These are phyloP conservation scores for Drosophila chauvacae DNA, from an alignment of 1,140 invertebrate genomes.

Conservation along the genomic window DNA sequence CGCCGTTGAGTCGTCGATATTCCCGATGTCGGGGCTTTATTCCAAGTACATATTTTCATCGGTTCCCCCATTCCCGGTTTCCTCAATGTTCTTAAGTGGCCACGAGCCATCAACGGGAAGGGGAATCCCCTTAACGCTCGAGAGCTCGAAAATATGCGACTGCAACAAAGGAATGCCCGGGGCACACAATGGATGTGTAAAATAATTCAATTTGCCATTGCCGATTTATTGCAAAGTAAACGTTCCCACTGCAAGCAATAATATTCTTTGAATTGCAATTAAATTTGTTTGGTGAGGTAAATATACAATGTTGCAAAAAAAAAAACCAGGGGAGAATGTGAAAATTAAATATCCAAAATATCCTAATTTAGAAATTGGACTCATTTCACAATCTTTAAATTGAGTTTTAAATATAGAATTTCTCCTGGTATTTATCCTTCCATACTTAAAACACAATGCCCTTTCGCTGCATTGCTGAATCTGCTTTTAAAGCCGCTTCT, in stretches of 20 bases:
- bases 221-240: constrained; percentile 18
- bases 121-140: constrained; percentile 43
- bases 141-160: constrained; percentile 15
- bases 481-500: constrained; percentile 22
- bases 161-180: constrained; percentile 6
- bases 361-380: too few species aligned
- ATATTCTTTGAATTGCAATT: constrained; percentile 1
- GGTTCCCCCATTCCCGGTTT: background rate
- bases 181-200: constrained; percentile 21
- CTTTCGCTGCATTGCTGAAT: constrained; percentile 13
- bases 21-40: constrained; percentile 23
- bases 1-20: constrained; percentile 19
- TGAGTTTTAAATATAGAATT: background rate
- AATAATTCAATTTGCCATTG: constrained; percentile 40
- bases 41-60: constrained; percentile 23
- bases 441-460: constrained; percentile 1
- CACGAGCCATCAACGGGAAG: constrained; percentile 14
- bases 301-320: too few species aligned
- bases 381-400: too few species aligned
- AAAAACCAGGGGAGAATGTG: too few species aligned
- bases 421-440: background rate
- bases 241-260: constrained; percentile 4
- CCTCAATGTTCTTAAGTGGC: constrained; percentile 66
- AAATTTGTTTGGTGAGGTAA: background rate
- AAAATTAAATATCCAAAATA: too few species aligned